Evolutionary conservation across 1,140 invertebrate genomes (phyloP).

Genomic region (Ostrea edulis): DNA sequence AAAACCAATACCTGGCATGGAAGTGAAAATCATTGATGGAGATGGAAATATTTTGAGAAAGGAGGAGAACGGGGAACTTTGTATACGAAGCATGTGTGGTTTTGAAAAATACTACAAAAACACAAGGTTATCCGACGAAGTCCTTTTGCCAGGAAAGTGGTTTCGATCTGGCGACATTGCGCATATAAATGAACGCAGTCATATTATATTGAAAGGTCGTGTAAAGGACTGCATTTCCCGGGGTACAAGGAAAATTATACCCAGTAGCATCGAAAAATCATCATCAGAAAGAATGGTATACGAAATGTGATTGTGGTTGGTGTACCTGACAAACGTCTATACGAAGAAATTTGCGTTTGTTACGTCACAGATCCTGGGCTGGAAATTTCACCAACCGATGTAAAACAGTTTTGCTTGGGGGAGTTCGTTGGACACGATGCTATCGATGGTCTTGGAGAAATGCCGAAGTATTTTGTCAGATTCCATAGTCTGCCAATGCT

Average conservation of each 20-base stretch:
- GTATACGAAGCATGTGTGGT: no score
- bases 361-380: background rate
- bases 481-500: slow-evolving; percentile 38
- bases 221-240: no score
- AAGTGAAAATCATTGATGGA: no score
- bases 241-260: no score
- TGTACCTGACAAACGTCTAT: slow-evolving; percentile 40
- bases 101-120: no score
- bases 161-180: slow-evolving; percentile 47
- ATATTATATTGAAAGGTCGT: slow-evolving; percentile 30
- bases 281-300: background rate
- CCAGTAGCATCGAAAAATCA: no score
- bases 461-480: slow-evolving; percentile 34
- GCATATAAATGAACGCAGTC: no score
- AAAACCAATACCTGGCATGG: no score
- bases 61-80: no score
- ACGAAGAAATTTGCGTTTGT: no score
- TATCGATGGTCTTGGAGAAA: no score
- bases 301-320: slow-evolving; percentile 35
- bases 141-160: slow-evolving; percentile 11
- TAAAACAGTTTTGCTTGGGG: background rate
- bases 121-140: background rate
- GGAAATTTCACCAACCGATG: background rate
- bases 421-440: background rate
- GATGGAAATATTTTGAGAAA: no score